These are phyloP conservation scores for Epinotia demarniana DNA, from an alignment of 2,888 invertebrate genomes.

Conservation along the genomic window DNA sequence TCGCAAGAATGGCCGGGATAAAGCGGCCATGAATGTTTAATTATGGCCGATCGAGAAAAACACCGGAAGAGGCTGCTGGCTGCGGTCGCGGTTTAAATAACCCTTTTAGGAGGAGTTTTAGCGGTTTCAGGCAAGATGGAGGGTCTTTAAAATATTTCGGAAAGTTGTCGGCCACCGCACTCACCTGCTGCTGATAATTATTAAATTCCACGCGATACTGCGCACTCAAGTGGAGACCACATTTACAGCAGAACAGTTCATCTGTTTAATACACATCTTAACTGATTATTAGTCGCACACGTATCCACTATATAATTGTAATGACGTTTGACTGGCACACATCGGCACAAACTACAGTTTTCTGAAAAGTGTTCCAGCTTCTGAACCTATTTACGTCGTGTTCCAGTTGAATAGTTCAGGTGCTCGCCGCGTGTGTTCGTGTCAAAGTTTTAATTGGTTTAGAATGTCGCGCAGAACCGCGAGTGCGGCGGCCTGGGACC, in stretches of 20 bases:
- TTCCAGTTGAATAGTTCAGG: neutral
- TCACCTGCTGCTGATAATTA: neutral
- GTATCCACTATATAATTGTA: no score
- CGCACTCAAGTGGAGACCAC: no score
- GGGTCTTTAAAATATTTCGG: slow-evolving; percentile 10
- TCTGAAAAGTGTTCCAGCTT: no score
- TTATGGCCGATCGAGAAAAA: slow-evolving; percentile 19
- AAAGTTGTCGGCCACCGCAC: neutral
- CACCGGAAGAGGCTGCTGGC: neutral
- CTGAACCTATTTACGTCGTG: neutral
- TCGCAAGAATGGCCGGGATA: neutral
- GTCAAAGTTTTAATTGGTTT: slow-evolving; percentile 25
- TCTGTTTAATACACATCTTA: no score
- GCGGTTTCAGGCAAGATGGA: neutral
- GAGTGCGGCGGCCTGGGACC: neutral
- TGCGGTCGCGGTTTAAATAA: neutral
- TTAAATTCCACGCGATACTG: no score
- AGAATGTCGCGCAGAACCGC: neutral
- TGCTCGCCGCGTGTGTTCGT: neutral
- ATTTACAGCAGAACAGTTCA: no score
- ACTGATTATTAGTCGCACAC: no score
- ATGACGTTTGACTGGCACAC: no score
- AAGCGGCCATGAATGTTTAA: slow-evolving; percentile 6
- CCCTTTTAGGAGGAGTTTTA: slow-evolving; percentile 9
- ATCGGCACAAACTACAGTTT: no score